Conservation (phyloP, 2,888 invertebrate species). For the Meghimatium bilineatum region DNA sequence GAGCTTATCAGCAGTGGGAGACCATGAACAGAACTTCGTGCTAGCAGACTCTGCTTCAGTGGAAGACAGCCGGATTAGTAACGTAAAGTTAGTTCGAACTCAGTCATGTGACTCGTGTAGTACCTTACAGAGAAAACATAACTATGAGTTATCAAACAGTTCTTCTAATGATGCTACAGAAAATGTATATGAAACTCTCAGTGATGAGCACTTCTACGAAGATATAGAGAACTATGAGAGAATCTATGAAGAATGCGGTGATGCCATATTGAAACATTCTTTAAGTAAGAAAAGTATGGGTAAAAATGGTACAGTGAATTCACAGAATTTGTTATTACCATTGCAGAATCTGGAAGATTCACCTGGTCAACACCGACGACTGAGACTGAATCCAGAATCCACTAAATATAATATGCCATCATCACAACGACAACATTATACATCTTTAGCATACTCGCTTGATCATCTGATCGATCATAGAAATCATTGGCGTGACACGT, state of each 20-base stretch:
- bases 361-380: not conserved
- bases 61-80: not conserved
- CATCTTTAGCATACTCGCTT: not conserved
- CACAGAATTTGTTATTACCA: not conserved
- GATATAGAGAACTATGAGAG: not conserved
- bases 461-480: not conserved
- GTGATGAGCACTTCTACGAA: conserved; percentile 28
- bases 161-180: not conserved
- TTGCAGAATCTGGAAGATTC: conserved; percentile 1
- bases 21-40: not conserved
- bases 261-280: not conserved
- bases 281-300: not conserved
- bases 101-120: not conserved
- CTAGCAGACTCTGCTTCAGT: not conserved
- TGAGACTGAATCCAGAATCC: not conserved
- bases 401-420: not conserved
- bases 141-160: too few relatives aligned
- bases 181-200: not conserved
- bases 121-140: conserved; percentile 1
- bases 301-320: not conserved
- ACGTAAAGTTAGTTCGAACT: not conserved
- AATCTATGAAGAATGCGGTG: conserved; percentile 23
- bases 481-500: not conserved
- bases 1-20: not conserved
- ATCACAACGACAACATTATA: not conserved